Evolutionary conservation across 2,797 vertebrate genomes (phyloP), one percentile per base, ranked within the genome.

Genomic region (Lophura swinhoii): DNA sequence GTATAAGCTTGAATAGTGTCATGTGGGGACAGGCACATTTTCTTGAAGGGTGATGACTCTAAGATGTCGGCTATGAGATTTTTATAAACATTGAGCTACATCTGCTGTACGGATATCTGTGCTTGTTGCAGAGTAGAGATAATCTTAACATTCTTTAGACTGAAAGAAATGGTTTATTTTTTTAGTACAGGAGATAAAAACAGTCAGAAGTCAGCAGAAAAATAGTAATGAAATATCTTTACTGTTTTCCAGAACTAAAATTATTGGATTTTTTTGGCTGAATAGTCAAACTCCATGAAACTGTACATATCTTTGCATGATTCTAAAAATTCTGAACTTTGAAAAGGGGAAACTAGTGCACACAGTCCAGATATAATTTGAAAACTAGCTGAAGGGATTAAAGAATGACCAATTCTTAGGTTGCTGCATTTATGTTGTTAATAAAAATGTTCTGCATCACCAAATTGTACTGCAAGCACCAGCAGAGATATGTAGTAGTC

Each of bases 311-410:
- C 29, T 71, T 83, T 82, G 26, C 53, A 11, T 35, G 28, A 48
- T 78, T 90, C 37, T 88, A 78, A 88, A 87, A 51, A 59, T 35
- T 78, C 10, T 78, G 29, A 91, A 72, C 46, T 82, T 95, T 20
- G 3, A 43, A 76, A 80, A 84, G 39, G 23, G 59, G 59, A 90
- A 41, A 66, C 12, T n/a, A 17, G 5, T 84, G 17, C 14, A 39
- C 31, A 26, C 7, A 48, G 6, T 68, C 10, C 21, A 48, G 59
- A 56, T 66, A 35, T 1, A 12, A 73, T 73, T 73, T 84, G 46
- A 43, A 72, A 80, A 83, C 8, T 71, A n/a, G 3, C 31, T 77
- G 78, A 74, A 92, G 11, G 13, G 9, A 28, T 83, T 77, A 62
- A 66, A 74, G 12, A 46, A 75, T 23, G 4, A 31, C n/a, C 79